Base-by-base conservation (phyloP, 2,113 vertebrate genomes). In the Platysteira castanea region DNA sequence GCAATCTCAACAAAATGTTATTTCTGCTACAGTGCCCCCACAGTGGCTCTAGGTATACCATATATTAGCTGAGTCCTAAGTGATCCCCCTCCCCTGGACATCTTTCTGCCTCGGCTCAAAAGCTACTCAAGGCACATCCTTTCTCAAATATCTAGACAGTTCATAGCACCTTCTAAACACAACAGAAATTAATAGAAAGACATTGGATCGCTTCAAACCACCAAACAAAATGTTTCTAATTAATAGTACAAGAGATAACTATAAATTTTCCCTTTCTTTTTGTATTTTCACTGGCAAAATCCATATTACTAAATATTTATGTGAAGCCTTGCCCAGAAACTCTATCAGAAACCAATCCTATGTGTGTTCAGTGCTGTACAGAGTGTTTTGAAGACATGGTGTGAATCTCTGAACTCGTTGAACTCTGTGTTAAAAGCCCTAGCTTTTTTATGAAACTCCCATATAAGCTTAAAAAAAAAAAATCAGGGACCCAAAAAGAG, bases 41-140 rank as follows among this genome's bases (percentile, higher is more conserved):
- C 22, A 46, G 44, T n/a, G 24, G 31, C 57, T 61, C 41, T 37
- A 81, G 27, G 50, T 59, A 46, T 27, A 39, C 19, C 13, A 24
- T 5, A 4, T 7, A 28, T 6, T 23, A 53, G 21, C 65, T 52
- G 44, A 90, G 39, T 27, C 15, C 9, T 19, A 57, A 41, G 24
- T 5, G 4, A 56, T 61, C 7, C 37, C 23, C 15, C 53, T 56
- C 4, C 6, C 18, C 19, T 0, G 0, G 46, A 23, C 22, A 73
- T 17, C 7, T 4, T 81, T 59, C 33, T 50, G 11, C 44, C 52
- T 27, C 4, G 54, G 39, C 24, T 42, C 1, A 1, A 39, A 42
- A 59, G 31, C 54, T 82, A 52, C 52, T 73, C 39, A 39, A 57
- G 56, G 70, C 52, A 84, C 28, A 41, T 57, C 42, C 60, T 49